Evolutionary conservation across 2,888 invertebrate species (phyloP).

Genomic region (Brachypalpus laphriformis): DNA sequence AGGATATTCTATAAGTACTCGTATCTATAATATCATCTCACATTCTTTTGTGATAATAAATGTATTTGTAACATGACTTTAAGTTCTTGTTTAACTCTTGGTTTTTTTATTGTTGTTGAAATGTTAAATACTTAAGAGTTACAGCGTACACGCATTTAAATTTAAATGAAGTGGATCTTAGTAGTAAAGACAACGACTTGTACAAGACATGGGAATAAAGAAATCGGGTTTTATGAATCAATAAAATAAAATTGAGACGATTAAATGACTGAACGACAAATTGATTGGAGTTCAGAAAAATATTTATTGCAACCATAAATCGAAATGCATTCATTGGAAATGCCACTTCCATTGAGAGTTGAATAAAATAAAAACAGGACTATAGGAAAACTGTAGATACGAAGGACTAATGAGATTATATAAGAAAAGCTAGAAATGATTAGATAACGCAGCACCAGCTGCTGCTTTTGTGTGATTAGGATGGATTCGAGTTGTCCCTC

Average conservation of each 20-base stretch:
- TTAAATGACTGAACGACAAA: constrained; percentile 42
- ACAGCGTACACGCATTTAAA: not conserved
- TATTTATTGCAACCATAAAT: constrained; percentile 56
- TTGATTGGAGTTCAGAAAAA: constrained; percentile 53
- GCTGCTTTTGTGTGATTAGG: not conserved
- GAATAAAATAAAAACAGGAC: not conserved
- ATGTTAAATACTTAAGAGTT: not conserved
- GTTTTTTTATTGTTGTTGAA: not conserved
- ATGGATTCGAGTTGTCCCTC: not conserved
- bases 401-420: no score
- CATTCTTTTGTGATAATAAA: not conserved
- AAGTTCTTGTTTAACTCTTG: not conserved
- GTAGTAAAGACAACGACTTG: not conserved
- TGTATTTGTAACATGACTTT: not conserved
- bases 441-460: not conserved
- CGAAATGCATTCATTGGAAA: constrained; percentile 3
- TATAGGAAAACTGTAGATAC: not conserved
- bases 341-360: not conserved
- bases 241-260: constrained; percentile 56
- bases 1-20: no score
- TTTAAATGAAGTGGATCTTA: not conserved
- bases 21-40: no score
- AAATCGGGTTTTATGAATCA: constrained; percentile 57
- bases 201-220: not conserved
- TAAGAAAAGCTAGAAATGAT: not conserved